phyloP scores from a whole-genome alignment of 2,888 invertebrate genomes.

The Cecidostiba fungosa region DNA sequence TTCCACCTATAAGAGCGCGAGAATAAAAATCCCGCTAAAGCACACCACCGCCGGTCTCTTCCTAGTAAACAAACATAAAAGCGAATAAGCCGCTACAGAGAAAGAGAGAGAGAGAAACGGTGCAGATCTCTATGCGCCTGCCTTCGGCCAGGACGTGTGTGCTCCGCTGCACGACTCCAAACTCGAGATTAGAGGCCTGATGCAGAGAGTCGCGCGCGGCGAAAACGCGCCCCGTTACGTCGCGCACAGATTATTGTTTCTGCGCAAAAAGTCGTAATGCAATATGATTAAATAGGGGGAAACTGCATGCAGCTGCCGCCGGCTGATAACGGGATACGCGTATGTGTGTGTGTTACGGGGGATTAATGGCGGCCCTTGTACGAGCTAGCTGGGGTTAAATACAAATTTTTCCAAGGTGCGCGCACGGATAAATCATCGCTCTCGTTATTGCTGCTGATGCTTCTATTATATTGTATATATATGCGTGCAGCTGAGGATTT shows the following conservation, averaged over 20 bases:
- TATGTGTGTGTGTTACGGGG: neutral
- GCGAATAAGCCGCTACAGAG: constrained; percentile 18
- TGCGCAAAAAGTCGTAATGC: neutral
- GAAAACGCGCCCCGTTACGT: constrained; percentile 5
- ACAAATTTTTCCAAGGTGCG: neutral
- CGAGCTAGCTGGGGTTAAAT: neutral
- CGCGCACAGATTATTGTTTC: neutral
- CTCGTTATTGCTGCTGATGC: no score
- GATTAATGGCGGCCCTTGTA: neutral
- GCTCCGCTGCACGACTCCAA: neutral
- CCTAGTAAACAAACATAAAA: constrained; percentile 39
- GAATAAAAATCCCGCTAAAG: constrained; percentile 12
- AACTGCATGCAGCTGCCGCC: neutral
- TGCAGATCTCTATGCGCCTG: neutral
- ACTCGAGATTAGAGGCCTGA: neutral
- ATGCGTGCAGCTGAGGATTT: no score
- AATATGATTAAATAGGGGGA: constrained; percentile 25
- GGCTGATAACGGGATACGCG: neutral
- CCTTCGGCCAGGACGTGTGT: no score
- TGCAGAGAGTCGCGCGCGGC: no score
- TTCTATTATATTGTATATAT: no score
- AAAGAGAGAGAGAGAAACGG: neutral
- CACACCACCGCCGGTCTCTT: neutral
- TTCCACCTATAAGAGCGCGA: no score
- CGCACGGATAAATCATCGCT: neutral